phyloP scores from a whole-genome alignment of 2,888 invertebrate species.

The Cotesia congregata region DNA sequence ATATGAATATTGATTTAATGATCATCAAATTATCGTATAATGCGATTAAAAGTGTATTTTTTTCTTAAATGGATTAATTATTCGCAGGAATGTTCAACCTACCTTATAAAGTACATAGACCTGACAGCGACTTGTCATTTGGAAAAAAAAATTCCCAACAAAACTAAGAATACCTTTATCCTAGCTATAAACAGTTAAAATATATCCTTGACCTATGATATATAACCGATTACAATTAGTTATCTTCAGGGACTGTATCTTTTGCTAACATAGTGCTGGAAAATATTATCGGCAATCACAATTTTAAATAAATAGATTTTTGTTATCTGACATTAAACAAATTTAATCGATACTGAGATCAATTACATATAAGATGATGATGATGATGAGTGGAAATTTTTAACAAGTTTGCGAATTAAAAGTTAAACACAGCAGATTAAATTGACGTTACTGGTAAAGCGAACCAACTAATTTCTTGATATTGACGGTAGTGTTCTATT shows the following conservation, averaged over 20 bases:
- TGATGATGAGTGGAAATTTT: not conserved
- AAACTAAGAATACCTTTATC: not conserved
- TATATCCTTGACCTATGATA: not conserved
- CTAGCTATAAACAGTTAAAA: not conserved
- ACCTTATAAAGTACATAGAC: not conserved
- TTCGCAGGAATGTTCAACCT: no score
- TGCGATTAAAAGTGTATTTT: no score
- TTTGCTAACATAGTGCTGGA: no score
- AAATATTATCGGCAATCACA: not conserved
- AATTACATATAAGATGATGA: not conserved
- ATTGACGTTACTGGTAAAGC: constrained; percentile 23
- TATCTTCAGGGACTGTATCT: no score
- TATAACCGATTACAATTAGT: no score
- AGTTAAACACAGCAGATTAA: constrained; percentile 7
- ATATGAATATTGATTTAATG: no score
- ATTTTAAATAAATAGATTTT: not conserved
- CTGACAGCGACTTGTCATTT: no score
- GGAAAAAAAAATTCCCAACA: not conserved
- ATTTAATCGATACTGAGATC: not conserved
- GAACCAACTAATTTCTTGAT: constrained; percentile 13
- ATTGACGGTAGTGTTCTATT: constrained; percentile 10
- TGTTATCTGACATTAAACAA: not conserved
- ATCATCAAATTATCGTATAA: no score
- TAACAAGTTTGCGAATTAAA: not conserved
- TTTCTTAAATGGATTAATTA: no score